phyloP scores from a whole-genome alignment of 2,113 vertebrate species.

The Perca fluviatilis region DNA sequence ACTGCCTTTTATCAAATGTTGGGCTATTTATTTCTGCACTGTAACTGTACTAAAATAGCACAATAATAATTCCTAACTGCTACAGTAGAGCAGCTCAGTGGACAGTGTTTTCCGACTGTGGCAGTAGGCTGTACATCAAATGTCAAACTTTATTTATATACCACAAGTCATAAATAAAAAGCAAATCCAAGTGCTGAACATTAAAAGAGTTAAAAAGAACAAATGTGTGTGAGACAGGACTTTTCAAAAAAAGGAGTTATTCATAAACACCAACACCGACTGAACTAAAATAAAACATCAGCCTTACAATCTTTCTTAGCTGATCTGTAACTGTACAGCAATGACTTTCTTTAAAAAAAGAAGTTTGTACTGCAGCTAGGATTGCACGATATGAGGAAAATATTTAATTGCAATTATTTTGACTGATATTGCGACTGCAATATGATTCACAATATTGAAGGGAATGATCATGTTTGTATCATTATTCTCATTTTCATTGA shows the following conservation, averaged over 20 bases:
- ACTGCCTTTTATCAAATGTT: background rate
- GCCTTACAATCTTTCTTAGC: background rate
- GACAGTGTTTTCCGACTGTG: constrained; percentile 1
- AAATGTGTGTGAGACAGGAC: background rate
- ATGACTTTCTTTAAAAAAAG: background rate
- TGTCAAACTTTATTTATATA: background rate
- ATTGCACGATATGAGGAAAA: too few species aligned
- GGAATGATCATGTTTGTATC: too few species aligned
- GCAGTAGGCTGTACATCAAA: too few species aligned
- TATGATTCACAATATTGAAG: too few species aligned
- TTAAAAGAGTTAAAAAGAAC: background rate
- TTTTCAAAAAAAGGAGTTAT: background rate
- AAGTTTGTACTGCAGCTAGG: background rate
- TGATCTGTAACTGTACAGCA: too few species aligned
- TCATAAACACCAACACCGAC: background rate
- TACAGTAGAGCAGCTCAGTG: constrained; percentile 10
- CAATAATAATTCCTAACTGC: background rate
- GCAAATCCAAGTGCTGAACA: background rate
- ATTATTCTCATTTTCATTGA: too few species aligned
- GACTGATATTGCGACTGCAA: too few species aligned
- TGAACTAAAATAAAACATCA: background rate
- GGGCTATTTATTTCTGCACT: background rate
- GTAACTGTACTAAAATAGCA: background rate
- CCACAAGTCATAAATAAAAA: background rate
- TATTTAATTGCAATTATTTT: too few species aligned